Evolutionary conservation across 92 coral and sea anemone species (phyloP), one percentile per base, ranked within the genome.

Genomic region (Micromussa lordhowensis): DNA sequence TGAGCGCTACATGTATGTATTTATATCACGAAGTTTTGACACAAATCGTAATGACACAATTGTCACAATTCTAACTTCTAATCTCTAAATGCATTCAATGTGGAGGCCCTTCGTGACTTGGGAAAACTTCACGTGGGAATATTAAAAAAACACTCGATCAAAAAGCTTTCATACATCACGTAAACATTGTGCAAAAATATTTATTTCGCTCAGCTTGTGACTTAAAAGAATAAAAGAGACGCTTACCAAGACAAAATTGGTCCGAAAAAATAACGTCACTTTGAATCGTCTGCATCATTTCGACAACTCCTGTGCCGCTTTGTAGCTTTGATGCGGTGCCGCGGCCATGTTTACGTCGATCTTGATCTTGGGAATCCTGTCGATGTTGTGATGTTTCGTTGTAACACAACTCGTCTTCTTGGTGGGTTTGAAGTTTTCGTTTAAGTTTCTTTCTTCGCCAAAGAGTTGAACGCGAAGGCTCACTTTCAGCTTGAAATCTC

Each of bases 391-490:
- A 76, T 36, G 24, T 28, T 19, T 85, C 21, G 3, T n/a, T 72
- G 28, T 57, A 63, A 24, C 29, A 58, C 72, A 59, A 59, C 17
- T 61, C 77, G 1, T 53, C 76, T 85, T 77, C 82, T 2, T 30
- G 8, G 57, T 70, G 18, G 63, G 19, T 34, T 29, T 80, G 53
- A 35, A 58, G 21, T 12, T 63, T 64, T 63, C 59, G 64, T 70
- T 81, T 87, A 4, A 40, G 80, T 17, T 87, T 88, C 36, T 48
- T 81, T 81, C 86, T 88, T 3, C 87, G 72, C 87, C 91, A 88
- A 80, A 88, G 86, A 81, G 91, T 88, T 3, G 87, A 88, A 81
- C 87, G 70, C 26, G 87, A 88, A 55, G 87, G 87, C 68, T 88
- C 22, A 8, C n/a, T 30, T 48, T 66, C 61, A 38, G 77, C 82